These are phyloP conservation scores for Coccyzus lansbergi DNA, from an alignment of 2,797 vertebrate genomes.

Conservation along the genomic window DNA sequence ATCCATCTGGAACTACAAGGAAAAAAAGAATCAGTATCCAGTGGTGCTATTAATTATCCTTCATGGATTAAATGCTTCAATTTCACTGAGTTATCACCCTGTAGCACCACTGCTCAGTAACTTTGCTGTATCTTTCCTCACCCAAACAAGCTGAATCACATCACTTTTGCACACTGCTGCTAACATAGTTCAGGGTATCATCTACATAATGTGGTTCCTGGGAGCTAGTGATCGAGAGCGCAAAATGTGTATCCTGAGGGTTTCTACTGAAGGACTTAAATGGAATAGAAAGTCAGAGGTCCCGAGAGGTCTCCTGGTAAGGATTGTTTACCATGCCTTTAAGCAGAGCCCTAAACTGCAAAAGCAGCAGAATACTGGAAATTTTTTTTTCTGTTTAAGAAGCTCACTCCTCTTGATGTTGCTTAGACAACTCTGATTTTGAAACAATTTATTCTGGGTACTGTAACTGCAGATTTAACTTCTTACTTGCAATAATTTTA, in stretches of 20 bases:
- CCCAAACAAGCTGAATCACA: conserved; percentile 27
- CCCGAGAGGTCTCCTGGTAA: neutral
- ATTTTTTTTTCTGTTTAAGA: neutral
- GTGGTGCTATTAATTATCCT: conserved; percentile 20
- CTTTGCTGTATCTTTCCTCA: neutral
- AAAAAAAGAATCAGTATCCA: conserved; percentile 7
- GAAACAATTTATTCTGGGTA: neutral
- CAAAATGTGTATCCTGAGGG: conserved; percentile 28
- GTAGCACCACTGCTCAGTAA: conserved; percentile 1
- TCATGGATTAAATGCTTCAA: conserved; percentile 39
- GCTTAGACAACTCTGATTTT: neutral
- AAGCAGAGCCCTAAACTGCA: neutral
- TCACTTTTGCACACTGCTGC: neutral
- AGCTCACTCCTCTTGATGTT: neutral
- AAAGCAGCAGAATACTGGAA: neutral
- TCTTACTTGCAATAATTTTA: neutral
- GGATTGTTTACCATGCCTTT: conserved; percentile 3
- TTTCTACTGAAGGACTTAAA: neutral
- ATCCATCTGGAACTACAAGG: neutral
- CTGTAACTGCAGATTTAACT: neutral
- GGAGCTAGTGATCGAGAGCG: neutral
- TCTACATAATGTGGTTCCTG: neutral
- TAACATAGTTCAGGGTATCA: neutral
- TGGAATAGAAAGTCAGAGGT: conserved; percentile 28
- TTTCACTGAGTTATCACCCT: conserved; percentile 23